Conservation (phyloP, 2,797 vertebrate species). For the Sebastes hopkinsi region DNA sequence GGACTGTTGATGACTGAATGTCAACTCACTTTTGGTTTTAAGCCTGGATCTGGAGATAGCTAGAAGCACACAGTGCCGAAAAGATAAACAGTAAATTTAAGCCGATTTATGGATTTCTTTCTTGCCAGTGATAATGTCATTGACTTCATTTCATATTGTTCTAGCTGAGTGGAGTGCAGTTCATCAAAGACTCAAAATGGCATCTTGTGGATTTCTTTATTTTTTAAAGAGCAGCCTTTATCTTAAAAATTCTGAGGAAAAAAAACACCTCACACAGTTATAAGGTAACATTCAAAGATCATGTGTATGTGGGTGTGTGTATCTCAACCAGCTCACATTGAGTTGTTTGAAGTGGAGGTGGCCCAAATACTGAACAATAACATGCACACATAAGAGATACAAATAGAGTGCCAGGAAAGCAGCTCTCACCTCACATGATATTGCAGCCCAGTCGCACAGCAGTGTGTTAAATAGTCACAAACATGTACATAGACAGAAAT, state of each 20-base stretch:
- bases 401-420: neutral
- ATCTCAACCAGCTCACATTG: neutral
- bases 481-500: neutral
- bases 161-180: too few relatives aligned
- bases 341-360: neutral
- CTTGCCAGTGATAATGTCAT: neutral
- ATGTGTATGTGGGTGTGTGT: neutral
- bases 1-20: neutral
- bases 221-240: neutral
- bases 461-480: neutral
- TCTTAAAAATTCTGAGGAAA: neutral
- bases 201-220: neutral
- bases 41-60: neutral
- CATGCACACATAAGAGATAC: neutral
- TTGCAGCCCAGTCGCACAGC: neutral
- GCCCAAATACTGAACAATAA: slow-evolving; percentile 11
- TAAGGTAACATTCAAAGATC: neutral
- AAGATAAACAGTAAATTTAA: neutral
- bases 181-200: neutral
- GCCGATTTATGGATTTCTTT: neutral
- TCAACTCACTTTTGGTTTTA: neutral
- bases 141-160: neutral
- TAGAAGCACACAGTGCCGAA: neutral
- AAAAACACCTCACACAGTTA: neutral
- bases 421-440: neutral